phyloP scores from a whole-genome alignment of 2,888 invertebrate genomes.

The Amiota communis region DNA sequence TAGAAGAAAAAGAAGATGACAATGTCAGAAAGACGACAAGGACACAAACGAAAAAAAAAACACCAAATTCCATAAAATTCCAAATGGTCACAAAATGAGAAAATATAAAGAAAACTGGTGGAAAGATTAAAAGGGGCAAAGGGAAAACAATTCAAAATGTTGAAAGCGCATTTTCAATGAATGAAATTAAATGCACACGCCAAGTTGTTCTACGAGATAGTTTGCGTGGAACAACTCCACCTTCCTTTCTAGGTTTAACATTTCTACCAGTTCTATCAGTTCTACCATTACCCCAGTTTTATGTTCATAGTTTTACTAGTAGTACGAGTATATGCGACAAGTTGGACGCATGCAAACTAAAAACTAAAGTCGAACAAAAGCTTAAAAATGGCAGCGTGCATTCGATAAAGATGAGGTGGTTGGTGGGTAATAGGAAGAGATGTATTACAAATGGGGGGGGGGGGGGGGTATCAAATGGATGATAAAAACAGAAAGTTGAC shows the following conservation, averaged over 20 bases:
- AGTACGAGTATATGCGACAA: no score
- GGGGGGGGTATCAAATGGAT: neutral
- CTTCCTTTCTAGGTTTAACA: no score
- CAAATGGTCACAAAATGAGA: neutral
- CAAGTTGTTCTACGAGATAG: neutral
- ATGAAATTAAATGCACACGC: constrained; percentile 55
- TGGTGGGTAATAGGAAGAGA: neutral
- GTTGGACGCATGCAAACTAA: constrained; percentile 8
- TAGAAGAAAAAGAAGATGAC: neutral
- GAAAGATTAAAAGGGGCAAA: neutral
- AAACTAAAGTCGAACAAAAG: no score
- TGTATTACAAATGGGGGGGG: neutral
- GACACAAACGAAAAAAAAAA: no score
- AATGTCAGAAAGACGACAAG: no score
- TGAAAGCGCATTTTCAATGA: constrained; percentile 39
- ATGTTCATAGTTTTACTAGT: no score
- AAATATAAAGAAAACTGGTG: neutral
- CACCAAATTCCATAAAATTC: no score
- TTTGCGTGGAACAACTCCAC: no score
- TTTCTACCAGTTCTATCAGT: no score
- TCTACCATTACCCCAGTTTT: no score
- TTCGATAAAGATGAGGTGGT: neutral
- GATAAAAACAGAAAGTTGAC: constrained; percentile 2
- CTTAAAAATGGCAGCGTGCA: neutral
- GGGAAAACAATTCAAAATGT: neutral